Base-by-base conservation (phyloP, 2,797 vertebrate genomes). In the Buceros bicornis region DNA sequence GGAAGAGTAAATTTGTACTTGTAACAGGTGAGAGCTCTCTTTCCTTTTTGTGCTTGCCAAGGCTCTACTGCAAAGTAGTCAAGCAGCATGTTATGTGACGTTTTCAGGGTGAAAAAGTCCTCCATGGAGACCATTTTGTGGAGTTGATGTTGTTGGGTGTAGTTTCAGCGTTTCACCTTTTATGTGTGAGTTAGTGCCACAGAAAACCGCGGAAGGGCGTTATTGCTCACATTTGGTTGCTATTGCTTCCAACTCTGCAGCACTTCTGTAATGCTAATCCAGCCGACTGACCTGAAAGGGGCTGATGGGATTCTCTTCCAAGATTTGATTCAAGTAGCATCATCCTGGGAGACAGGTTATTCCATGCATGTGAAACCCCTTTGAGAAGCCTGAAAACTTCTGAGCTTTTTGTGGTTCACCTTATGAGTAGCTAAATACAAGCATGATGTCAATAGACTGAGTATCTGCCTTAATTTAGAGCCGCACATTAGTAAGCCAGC, bases 301-400 rank as follows among this genome's bases (percentile, higher is more conserved):
- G 17, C 70, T 85, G 54, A 4, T 16, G 35, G 33, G 31, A 13
- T 70, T 53, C 2, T 33, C 35, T 74, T 45, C 5, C 25, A 28
- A 35, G 29, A 7, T 53, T 53, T 47, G 8, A 15, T 40, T 47
- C 3, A 56, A 50, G 37, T 15, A 57, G 2, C 7, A 24, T 72
- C 1, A 3, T 56, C 19, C 1, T 40, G 28, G 51, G 67, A 62
- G 14, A 8, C 6, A 6, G 0, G 4, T 70, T 48, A 28, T 70
- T 71, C 42, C 5, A 13, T 1, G 0, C 40, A 2, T 6, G 5
- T 53, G 47, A 82, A 72, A 45, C 13, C 3, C 5, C 6, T 1
- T 2, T 17, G 31, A 13, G 43, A 67, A 50, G 26, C 28, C 57
- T 85, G 66, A 13, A 21, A 48, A 37, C 40, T 62, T 61, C 19